Evolutionary conservation across 2,113 vertebrate genomes (phyloP).

Genomic region (Enhydra lutris): DNA sequence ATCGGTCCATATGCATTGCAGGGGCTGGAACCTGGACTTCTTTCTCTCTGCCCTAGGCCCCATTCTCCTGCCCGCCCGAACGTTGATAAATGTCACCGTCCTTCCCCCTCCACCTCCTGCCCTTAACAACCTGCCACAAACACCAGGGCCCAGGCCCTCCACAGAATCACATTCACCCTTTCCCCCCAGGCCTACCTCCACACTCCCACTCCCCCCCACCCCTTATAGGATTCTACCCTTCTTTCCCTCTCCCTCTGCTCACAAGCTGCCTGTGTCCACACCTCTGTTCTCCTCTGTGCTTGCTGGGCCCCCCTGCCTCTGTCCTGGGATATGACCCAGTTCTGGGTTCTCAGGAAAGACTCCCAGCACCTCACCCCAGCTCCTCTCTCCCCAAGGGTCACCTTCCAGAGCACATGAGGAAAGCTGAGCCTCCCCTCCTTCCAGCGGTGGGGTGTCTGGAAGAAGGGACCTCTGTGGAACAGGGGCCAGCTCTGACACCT

Average conservation of each 20-base stretch:
- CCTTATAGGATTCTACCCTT: too few relatives aligned
- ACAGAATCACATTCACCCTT: fast-evolving
- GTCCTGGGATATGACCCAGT: neutral
- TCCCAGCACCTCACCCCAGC: neutral
- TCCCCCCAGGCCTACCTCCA: neutral
- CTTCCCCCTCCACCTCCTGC: neutral
- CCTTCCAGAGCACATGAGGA: neutral
- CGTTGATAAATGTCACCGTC: neutral
- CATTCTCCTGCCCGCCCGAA: neutral
- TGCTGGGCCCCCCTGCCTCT: neutral
- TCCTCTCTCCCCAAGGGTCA: neutral
- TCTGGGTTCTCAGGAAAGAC: neutral
- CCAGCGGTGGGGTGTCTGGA: neutral
- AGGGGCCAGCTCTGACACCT: neutral
- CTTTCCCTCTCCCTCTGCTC: neutral
- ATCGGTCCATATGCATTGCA: neutral
- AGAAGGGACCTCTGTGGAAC: neutral
- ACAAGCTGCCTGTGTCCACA: neutral
- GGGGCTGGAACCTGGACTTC: neutral
- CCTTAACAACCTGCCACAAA: neutral
- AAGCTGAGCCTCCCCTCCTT: neutral
- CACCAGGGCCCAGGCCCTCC: neutral
- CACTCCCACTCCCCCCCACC: too few relatives aligned
- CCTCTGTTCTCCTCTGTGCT: neutral
- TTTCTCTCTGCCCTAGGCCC: neutral